Conservation (phyloP, 1,140 invertebrate genomes). For the Drosophila seguyi region DNA sequence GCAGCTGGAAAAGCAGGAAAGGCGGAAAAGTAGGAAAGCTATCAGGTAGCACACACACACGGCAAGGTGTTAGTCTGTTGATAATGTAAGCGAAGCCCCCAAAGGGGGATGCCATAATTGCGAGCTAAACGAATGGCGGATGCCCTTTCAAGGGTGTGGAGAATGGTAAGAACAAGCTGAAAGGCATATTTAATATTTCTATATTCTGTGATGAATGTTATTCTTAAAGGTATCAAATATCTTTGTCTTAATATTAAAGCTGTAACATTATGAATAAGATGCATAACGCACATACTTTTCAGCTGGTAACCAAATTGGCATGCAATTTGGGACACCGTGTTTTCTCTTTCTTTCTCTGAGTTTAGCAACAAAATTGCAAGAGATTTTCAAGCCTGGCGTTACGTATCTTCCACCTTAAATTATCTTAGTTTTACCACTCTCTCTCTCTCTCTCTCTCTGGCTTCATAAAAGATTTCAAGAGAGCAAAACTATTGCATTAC, state of each 20-base stretch:
- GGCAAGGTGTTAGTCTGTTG: conserved; percentile 85
- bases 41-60: conserved; percentile 56
- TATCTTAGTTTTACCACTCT: neutral
- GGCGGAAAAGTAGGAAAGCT: conserved; percentile 22
- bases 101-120: conserved; percentile 19
- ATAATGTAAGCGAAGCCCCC: conserved; percentile 74
- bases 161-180: neutral
- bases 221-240: too few relatives aligned
- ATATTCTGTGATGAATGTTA: too few relatives aligned
- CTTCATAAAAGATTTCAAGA: too few relatives aligned
- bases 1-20: conserved; percentile 21
- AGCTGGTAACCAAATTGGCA: neutral
- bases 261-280: neutral
- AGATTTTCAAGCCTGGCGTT: neutral
- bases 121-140: conserved; percentile 13
- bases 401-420: neutral
- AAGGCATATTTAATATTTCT: too few relatives aligned
- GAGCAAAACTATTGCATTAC: too few relatives aligned
- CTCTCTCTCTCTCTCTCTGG: too few relatives aligned
- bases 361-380: too few relatives aligned
- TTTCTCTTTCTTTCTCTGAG: neutral
- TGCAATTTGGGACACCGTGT: neutral
- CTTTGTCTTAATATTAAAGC: too few relatives aligned
- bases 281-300: neutral
- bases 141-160: conserved; percentile 22